Evolutionary conservation across 1,140 invertebrate genomes (phyloP).

Genomic region (Andrena cerasifolii): DNA sequence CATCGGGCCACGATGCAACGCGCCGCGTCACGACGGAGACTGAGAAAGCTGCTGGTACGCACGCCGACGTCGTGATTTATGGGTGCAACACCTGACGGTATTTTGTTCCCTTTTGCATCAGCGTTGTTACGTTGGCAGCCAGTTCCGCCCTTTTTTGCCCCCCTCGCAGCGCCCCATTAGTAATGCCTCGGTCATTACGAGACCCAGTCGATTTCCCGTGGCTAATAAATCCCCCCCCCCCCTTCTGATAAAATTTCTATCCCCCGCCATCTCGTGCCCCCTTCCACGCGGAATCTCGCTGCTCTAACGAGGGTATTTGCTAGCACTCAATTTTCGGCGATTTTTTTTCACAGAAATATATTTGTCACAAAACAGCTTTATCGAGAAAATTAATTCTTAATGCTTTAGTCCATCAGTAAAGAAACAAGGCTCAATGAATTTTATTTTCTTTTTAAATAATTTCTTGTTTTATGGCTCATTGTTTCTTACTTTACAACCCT

Average conservation of each 20-base stretch:
- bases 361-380: too few species aligned
- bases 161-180: slow-evolving; percentile 67
- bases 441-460: too few species aligned
- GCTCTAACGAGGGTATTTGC: too few species aligned
- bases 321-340: too few species aligned
- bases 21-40: slow-evolving; percentile 59
- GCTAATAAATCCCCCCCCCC: slow-evolving; percentile 75
- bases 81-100: slow-evolving; percentile 76
- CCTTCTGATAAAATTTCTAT: slow-evolving; percentile 75
- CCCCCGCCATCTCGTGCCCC: neutral
- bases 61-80: slow-evolving; percentile 73
- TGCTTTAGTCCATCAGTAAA: too few species aligned
- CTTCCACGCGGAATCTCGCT: too few species aligned
- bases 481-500: too few species aligned
- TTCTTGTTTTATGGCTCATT: too few species aligned
- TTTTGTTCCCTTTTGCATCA: slow-evolving; percentile 75
- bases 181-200: slow-evolving; percentile 77
- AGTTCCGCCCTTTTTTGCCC: slow-evolving; percentile 72
- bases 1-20: slow-evolving; percentile 43
- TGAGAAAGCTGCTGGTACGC: slow-evolving; percentile 54
- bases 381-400: too few species aligned
- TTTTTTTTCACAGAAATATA: too few species aligned
- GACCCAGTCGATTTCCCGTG: slow-evolving; percentile 74
- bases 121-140: slow-evolving; percentile 71
- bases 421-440: too few species aligned